phyloP scores from a whole-genome alignment of 2,797 vertebrate species.

The Sciurus vulgaris region DNA sequence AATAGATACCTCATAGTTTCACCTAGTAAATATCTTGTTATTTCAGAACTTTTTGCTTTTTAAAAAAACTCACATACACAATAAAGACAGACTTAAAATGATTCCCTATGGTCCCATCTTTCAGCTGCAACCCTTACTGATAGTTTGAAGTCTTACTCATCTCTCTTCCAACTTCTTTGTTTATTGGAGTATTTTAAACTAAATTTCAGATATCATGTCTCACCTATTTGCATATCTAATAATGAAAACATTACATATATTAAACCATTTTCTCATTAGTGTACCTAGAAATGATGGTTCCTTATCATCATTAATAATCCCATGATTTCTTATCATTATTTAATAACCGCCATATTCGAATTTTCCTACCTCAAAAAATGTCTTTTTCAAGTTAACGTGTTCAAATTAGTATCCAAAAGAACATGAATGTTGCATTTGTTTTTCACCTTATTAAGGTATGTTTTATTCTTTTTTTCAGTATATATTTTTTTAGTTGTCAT shows the following conservation, averaged over 20 bases:
- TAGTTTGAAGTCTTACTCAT: not conserved
- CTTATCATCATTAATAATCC: not conserved
- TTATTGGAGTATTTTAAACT: slow-evolving; percentile 14
- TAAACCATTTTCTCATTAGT: not conserved
- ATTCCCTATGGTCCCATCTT: not conserved
- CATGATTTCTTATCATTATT: not conserved
- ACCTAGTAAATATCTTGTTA: not conserved
- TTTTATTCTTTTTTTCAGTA: too few relatives aligned
- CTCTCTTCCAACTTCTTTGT: not conserved
- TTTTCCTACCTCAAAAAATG: slow-evolving; percentile 39
- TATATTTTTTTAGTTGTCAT: too few relatives aligned
- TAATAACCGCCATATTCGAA: not conserved
- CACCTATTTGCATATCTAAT: not conserved
- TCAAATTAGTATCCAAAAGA: slow-evolving; percentile 4
- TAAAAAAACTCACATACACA: not conserved
- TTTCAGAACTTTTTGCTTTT: not conserved
- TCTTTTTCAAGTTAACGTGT: not conserved
- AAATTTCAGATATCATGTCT: slow-evolving; percentile 21
- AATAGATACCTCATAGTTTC: not conserved
- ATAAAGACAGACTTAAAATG: not conserved
- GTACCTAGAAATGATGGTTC: not conserved
- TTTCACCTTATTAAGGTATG: not conserved
- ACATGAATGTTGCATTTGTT: not conserved
- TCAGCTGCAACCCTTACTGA: not conserved
- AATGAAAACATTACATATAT: not conserved